Percentiles rank a stretch among this genome's conserved stretches.
Conservation (phyloP, 2,888 invertebrate species). For the Tuberolachnus salignus region DNA sequence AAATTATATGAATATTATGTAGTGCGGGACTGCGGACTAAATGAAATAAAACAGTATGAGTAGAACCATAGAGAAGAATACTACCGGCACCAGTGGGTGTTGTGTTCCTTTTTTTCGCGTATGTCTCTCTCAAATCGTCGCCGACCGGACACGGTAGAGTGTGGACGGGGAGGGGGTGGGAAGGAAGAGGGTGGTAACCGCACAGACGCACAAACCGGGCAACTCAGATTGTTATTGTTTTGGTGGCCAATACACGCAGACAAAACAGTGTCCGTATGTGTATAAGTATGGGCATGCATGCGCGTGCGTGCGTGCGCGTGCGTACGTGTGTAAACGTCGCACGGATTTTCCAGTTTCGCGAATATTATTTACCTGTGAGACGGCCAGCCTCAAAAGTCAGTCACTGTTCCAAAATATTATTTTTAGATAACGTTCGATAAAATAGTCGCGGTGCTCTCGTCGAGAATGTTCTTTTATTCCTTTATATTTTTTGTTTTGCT, state of each 20-base stretch:
- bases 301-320: background rate
- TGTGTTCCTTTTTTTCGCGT: background rate
- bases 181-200: slow-evolving; percentile 24
- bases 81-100: slow-evolving; percentile 17
- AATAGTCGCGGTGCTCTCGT: too few relatives aligned
- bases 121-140: slow-evolving; percentile 31
- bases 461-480: too few relatives aligned
- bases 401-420: background rate
- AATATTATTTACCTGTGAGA: background rate
- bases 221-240: slow-evolving; percentile 50
- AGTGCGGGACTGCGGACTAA: too few relatives aligned
- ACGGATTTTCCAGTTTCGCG: background rate
- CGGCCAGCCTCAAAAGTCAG: background rate
- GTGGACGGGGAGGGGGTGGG: too few relatives aligned
- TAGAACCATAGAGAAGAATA: background rate
- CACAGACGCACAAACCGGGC: background rate
- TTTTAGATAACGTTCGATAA: background rate
- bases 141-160: background rate
- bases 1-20: too few relatives aligned
- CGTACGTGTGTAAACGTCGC: background rate
- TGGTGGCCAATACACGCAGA: slow-evolving; percentile 46
- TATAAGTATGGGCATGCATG: too few relatives aligned
- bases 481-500: too few relatives aligned
- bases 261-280: slow-evolving; percentile 31
- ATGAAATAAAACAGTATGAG: background rate